Evolutionary conservation across 2,113 vertebrate species (phyloP), one percentile per base, ranked within the genome.

Genomic region (Uria lomvia): DNA sequence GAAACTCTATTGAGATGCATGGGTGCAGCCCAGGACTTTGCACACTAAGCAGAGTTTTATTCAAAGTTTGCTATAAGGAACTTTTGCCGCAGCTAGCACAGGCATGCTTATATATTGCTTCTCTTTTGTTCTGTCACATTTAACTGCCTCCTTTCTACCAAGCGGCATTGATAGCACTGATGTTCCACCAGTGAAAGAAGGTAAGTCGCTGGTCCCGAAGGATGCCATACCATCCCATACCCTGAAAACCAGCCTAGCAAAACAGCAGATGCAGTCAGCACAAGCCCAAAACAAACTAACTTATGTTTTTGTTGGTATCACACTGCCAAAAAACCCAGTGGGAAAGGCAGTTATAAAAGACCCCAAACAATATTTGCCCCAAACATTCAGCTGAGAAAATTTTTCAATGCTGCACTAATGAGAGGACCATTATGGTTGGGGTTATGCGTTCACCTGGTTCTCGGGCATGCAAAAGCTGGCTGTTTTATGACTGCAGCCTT

Each of bases 401-500:
- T 72, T 94, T 85, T 91, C 49, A 66, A 2, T 2, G 6, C 15
- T 52, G 8, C n/a, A 52, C 15, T 72, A 75, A 40, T 17, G 52
- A 96, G 70, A 65, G 22, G 56, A 89, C 40, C 65, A 15, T 66
- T 50, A 34, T 29, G 15, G 53, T n/a, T 0, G 0, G 36, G 40
- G 3, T 18, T 66, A 32, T 70, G 62, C 8, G 3, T 81, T 89
- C 77, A 87, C 92, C 89, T 95, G 83, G 18, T 84, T 96, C 63
- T 80, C 72, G 74, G 55, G 80, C 60, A 49, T 29, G 58, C 34
- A 53, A 68, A 97, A 87, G 21, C 65, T 90, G 63, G 11, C 45
- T 91, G 24, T 7, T 68, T 82, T 79, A 72, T 79, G 77, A 81
- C 58, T 97, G 89, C 95, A 97, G 70, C 95, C 86, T 97, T 53